These are phyloP conservation scores for Caenorhabditis elegans DNA, from an alignment of 1,140 invertebrate genomes.

Conservation along the genomic window DNA sequence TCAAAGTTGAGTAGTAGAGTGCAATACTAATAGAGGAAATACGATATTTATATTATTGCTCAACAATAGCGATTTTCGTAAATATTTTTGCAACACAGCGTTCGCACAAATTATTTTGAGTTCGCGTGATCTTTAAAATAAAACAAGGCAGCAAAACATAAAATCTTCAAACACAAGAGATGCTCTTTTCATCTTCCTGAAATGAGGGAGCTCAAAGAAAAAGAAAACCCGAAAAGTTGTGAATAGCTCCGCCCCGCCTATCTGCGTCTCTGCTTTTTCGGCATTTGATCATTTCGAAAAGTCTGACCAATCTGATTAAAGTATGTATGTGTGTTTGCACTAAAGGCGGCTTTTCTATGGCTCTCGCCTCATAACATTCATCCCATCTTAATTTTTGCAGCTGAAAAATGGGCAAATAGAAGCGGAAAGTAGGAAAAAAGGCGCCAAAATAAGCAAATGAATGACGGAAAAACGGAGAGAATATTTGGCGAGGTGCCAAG, in stretches of 20 bases:
- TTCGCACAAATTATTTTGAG: too few species aligned
- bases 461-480: background rate
- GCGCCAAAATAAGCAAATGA: background rate
- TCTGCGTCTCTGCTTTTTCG: background rate
- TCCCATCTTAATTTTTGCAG: background rate
- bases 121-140: too few species aligned
- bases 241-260: background rate
- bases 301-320: constrained; percentile 30
- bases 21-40: too few species aligned
- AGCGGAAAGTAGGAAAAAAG: background rate
- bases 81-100: too few species aligned
- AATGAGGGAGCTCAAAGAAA: background rate
- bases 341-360: background rate
- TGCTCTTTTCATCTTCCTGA: background rate
- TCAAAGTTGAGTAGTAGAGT: too few species aligned
- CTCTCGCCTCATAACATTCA: background rate
- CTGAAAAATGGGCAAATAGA: background rate
- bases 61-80: too few species aligned
- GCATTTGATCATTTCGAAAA: background rate
- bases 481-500: too few species aligned
- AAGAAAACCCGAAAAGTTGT: background rate
- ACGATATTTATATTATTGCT: too few species aligned
- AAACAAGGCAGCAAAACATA: background rate
- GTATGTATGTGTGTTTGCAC: constrained; percentile 15
- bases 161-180: background rate